These are phyloP conservation scores for Cosmorhoe ocellata DNA, from an alignment of 2,888 invertebrate species.

Conservation along the genomic window DNA sequence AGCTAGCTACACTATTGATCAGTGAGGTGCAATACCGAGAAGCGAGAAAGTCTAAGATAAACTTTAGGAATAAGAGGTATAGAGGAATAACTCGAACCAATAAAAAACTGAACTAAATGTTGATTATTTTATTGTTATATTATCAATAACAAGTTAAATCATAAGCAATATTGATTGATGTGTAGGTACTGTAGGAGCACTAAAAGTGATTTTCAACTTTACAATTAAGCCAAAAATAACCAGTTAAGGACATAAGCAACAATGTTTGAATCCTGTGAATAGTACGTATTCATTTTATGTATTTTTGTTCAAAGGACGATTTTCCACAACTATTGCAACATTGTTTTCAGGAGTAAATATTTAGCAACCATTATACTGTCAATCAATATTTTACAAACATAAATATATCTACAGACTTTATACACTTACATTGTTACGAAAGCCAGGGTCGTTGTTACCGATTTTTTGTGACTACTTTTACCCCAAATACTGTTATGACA, in stretches of 20 bases:
- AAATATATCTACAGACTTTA: background rate
- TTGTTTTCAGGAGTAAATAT: slow-evolving; percentile 7
- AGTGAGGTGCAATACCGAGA: slow-evolving; percentile 35
- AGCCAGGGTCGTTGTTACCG: slow-evolving; percentile 21
- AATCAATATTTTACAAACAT: slow-evolving; percentile 24
- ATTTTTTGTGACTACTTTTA: too few species aligned
- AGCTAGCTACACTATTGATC: slow-evolving; percentile 51
- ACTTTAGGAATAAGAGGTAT: slow-evolving; percentile 14
- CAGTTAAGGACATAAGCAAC: too few species aligned
- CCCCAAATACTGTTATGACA: too few species aligned
- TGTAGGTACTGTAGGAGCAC: too few species aligned
- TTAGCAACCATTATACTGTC: slow-evolving; percentile 26
- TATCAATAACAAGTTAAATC: too few species aligned
- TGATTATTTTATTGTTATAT: background rate
- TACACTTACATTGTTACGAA: slow-evolving; percentile 7
- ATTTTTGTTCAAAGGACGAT: too few species aligned
- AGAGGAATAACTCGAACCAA: slow-evolving; percentile 10
- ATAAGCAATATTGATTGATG: too few species aligned
- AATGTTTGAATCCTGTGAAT: too few species aligned
- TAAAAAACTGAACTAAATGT: slow-evolving; percentile 4
- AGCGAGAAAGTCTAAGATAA: slow-evolving; percentile 16
- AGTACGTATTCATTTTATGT: too few species aligned
- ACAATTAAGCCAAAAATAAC: too few species aligned
- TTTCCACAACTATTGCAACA: too few species aligned
- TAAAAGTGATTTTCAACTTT: too few species aligned